Percentiles rank a stretch among this genome's conserved stretches.
These are phyloP conservation scores for Drosophila micromelanica DNA, from an alignment of 1,140 invertebrate species.

Conservation along the genomic window DNA sequence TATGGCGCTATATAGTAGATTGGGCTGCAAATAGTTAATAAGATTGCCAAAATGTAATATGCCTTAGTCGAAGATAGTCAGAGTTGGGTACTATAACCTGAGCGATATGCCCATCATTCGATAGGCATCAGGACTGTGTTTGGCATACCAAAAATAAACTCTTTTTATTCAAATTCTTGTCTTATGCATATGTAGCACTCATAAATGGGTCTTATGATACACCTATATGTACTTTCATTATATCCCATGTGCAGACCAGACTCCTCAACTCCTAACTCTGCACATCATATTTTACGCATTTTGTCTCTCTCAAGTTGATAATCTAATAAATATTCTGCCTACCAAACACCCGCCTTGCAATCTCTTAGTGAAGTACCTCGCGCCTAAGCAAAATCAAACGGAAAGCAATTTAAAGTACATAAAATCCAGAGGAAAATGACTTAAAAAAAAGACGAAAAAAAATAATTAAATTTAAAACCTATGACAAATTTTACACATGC, in stretches of 20 bases:
- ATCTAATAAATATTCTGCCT: conserved; percentile 4
- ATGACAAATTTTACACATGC: conserved; percentile 10
- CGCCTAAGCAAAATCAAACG: conserved; percentile 37
- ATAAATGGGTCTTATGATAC: conserved; percentile 33
- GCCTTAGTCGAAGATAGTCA: neutral
- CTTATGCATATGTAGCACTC: neutral
- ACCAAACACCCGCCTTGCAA: conserved; percentile 27
- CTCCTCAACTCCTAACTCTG: conserved; percentile 4
- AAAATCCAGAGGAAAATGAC: conserved; percentile 2
- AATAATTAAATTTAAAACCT: neutral
- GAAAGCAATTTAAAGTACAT: conserved; percentile 52
- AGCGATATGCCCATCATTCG: conserved; percentile 8
- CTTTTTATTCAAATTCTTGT: neutral
- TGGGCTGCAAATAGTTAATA: conserved; percentile 19
- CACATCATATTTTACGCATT: conserved; percentile 16
- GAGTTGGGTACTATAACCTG: conserved; percentile 2
- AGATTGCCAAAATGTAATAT: conserved; percentile 27
- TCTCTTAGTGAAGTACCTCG: conserved; percentile 34
- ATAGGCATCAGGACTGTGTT: conserved; percentile 4
- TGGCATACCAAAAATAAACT: neutral
- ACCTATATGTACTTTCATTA: conserved; percentile 8
- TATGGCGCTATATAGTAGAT: neutral
- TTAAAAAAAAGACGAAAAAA: too few relatives aligned
- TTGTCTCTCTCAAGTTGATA: conserved; percentile 3
- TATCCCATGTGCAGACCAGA: neutral